These are phyloP conservation scores for Micropoecilia bifurca DNA, from an alignment of 2,797 vertebrate genomes.

Conservation along the genomic window DNA sequence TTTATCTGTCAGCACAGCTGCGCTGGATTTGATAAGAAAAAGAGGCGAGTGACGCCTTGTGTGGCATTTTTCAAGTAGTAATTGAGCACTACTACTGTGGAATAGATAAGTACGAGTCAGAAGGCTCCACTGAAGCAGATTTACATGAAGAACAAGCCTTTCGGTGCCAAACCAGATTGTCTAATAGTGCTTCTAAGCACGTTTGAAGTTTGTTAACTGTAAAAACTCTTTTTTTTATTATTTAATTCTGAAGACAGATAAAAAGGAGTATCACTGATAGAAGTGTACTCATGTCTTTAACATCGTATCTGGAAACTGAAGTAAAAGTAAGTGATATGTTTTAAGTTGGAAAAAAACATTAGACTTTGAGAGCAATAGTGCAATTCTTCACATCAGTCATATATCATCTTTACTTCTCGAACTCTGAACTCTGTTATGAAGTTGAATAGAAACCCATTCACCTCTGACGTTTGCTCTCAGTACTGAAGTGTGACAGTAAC, in stretches of 20 bases:
- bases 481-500: too few species aligned
- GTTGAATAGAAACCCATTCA: neutral
- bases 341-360: conserved; percentile 22
- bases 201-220: conserved; percentile 35
- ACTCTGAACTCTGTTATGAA: neutral
- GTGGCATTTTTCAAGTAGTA: conserved; percentile 64
- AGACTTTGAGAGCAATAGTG: conserved; percentile 3
- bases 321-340: conserved; percentile 12
- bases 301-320: conserved; percentile 16
- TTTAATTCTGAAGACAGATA: conserved; percentile 26
- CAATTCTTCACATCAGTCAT: neutral
- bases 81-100: conserved; percentile 64
- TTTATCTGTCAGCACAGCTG: conserved; percentile 70
- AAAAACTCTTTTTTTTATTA: conserved; percentile 13
- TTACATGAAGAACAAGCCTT: conserved; percentile 51
- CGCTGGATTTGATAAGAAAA: conserved; percentile 64
- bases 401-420: neutral
- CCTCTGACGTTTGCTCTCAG: neutral
- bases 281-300: conserved; percentile 17
- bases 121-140: conserved; percentile 48
- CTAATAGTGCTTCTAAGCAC: conserved; percentile 38
- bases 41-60: conserved; percentile 49
- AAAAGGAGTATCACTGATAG: conserved; percentile 9
- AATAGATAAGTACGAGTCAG: conserved; percentile 62
- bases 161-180: conserved; percentile 50